phyloP scores from a whole-genome alignment of 2,888 invertebrate genomes.

The Willowsia nigromaculata region DNA sequence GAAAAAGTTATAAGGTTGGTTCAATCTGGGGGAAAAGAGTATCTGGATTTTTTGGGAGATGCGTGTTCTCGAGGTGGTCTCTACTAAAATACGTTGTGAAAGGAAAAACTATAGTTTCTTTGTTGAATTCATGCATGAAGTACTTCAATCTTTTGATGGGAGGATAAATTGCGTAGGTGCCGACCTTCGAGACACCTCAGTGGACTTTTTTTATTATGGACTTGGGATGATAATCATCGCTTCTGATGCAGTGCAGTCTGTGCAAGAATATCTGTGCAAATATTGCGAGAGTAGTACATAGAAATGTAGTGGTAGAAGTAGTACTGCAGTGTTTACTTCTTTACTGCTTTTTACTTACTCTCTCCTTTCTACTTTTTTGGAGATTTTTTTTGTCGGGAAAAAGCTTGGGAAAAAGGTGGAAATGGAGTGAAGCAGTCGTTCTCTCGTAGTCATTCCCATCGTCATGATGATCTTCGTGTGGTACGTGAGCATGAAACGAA shows the following conservation, averaged over 20 bases:
- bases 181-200: not conserved
- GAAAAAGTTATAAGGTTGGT: conserved; percentile 12
- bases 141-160: not conserved
- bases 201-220: not conserved
- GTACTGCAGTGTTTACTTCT: not conserved
- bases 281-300: not conserved
- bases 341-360: not conserved
- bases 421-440: conserved; percentile 17
- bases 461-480: not conserved
- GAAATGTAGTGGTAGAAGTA: too few relatives aligned
- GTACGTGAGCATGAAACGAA: not conserved
- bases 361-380: not conserved
- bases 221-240: not conserved
- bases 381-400: not conserved
- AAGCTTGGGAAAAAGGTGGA: not conserved
- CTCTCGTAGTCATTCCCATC: not conserved
- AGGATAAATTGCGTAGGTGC: not conserved
- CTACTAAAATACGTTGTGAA: too few relatives aligned
- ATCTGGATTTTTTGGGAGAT: not conserved
- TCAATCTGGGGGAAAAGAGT: not conserved
- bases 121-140: too few relatives aligned
- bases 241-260: not conserved
- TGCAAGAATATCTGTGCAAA: conserved; percentile 34
- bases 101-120: too few relatives aligned
- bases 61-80: not conserved